Conservation (phyloP, 1,140 invertebrate genomes). For the Spodoptera litura region DNA sequence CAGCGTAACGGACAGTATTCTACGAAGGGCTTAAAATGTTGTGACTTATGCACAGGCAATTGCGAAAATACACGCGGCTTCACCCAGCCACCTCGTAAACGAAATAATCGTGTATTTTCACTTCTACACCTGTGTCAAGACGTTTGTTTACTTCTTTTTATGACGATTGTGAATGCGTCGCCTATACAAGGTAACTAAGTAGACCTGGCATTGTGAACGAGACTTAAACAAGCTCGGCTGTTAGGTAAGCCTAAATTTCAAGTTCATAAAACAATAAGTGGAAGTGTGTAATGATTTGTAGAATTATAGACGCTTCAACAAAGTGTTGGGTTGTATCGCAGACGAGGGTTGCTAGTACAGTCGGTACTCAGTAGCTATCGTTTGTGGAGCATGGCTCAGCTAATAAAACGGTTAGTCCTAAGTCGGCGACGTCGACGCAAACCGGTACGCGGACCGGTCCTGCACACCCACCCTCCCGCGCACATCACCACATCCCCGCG, state of each 20-base stretch:
- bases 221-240: constrained; percentile 15
- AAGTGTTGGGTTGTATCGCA: constrained; percentile 60
- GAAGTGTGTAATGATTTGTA: constrained; percentile 7
- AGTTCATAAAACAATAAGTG: constrained; percentile 15
- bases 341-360: constrained; percentile 60
- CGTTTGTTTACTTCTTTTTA: constrained; percentile 64
- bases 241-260: constrained; percentile 37
- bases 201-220: constrained; percentile 38
- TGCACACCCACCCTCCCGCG: constrained; percentile 55
- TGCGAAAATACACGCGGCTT: constrained; percentile 51
- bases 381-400: constrained; percentile 80
- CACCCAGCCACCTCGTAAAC: constrained; percentile 52
- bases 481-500: constrained; percentile 55
- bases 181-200: constrained; percentile 44
- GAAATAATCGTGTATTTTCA: constrained; percentile 59
- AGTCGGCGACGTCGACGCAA: constrained; percentile 76
- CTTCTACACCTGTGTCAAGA: constrained; percentile 75
- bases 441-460: constrained; percentile 82
- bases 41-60: constrained; percentile 48
- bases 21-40: constrained; percentile 47
- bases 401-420: constrained; percentile 84
- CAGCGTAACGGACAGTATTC: constrained; percentile 36
- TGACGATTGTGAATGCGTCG: constrained; percentile 54
- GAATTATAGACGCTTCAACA: constrained; percentile 33
- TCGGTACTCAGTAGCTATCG: constrained; percentile 66